phyloP scores from a whole-genome alignment of 2,797 vertebrate species.

The Lagorchestes hirsutus region DNA sequence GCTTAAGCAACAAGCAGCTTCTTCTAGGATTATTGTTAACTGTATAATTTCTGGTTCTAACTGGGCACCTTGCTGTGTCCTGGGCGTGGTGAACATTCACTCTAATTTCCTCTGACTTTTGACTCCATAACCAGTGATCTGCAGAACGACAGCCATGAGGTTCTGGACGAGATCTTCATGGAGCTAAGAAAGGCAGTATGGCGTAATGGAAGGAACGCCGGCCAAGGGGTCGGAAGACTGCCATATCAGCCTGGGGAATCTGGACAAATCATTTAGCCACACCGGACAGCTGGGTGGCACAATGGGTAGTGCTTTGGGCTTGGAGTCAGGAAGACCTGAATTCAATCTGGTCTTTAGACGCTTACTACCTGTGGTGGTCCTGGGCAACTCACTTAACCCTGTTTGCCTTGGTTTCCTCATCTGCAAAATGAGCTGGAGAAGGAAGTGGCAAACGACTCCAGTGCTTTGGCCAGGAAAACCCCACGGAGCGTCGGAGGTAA shows the following conservation, averaged over 20 bases:
- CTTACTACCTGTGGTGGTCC: neutral
- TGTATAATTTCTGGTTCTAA: neutral
- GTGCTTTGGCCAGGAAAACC: neutral
- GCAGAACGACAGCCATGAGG: neutral
- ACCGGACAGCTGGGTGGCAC: neutral
- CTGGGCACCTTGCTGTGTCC: conserved; percentile 25
- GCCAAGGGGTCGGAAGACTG: neutral
- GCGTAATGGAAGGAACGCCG: neutral
- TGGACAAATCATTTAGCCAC: neutral
- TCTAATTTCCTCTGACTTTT: neutral
- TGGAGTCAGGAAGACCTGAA: neutral
- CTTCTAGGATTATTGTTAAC: neutral
- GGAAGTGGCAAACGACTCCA: neutral
- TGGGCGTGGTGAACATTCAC: neutral
- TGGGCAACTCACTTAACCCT: neutral
- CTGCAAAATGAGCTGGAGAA: neutral
- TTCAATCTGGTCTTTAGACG: neutral
- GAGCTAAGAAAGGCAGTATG: neutral
- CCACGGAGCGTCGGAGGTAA: neutral
- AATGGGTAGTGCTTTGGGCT: neutral
- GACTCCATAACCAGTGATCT: neutral
- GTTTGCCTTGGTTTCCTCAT: neutral
- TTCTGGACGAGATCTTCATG: neutral
- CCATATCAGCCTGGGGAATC: neutral
- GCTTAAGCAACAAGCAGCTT: conserved; percentile 29